Percentiles rank a stretch among this genome's conserved stretches.
Evolutionary conservation across 2,113 vertebrate genomes (phyloP).

Genomic region (Micronycteris hirsuta): DNA sequence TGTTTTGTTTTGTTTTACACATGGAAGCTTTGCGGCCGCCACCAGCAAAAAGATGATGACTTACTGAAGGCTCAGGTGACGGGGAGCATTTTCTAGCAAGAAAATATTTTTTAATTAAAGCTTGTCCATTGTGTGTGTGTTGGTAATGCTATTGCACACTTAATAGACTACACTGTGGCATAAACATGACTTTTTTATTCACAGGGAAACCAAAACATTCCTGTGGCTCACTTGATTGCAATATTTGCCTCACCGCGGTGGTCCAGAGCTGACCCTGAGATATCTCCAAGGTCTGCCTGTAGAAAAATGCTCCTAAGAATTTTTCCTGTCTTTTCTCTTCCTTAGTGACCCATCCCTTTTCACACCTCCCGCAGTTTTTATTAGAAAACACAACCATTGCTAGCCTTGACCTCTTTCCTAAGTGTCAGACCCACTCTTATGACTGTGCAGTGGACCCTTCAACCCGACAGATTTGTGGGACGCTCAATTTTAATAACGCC

Average conservation of each 20-base stretch:
- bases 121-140: too few relatives aligned
- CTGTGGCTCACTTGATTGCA: background rate
- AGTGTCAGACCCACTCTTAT: background rate
- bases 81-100: too few relatives aligned
- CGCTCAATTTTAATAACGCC: background rate
- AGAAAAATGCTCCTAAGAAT: background rate
- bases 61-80: too few relatives aligned
- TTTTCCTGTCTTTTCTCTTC: background rate
- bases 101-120: too few relatives aligned
- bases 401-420: background rate
- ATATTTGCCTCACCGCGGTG: background rate
- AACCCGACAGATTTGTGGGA: background rate
- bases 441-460: background rate
- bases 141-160: too few relatives aligned
- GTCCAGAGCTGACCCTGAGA: background rate
- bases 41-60: background rate
- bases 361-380: background rate
- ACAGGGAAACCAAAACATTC: background rate
- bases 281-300: background rate
- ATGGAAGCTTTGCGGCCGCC: background rate
- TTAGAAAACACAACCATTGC: background rate
- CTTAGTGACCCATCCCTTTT: background rate
- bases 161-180: background rate
- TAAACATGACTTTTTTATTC: background rate
- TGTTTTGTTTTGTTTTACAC: background rate